phyloP scores from a whole-genome alignment of 2,113 vertebrate species.

The Microcebus ravelobensis region DNA sequence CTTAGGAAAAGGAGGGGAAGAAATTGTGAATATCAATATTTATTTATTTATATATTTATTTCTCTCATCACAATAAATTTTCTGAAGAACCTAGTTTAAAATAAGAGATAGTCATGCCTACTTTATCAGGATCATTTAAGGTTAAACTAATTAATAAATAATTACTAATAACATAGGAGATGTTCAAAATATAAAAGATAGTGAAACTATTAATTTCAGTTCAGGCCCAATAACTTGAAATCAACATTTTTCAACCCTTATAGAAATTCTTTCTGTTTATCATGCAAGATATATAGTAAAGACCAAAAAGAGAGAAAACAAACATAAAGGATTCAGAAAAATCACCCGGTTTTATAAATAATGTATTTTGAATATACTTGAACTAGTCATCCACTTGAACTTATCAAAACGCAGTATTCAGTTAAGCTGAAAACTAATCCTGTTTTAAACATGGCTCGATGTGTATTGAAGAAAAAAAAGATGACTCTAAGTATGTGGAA shows the following conservation, averaged over 20 bases:
- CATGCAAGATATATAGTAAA: not conserved
- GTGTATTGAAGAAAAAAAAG: slow-evolving; percentile 48
- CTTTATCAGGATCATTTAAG: not conserved
- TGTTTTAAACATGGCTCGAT: slow-evolving; percentile 45
- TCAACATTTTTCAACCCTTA: not conserved
- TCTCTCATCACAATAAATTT: not conserved
- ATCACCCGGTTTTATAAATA: slow-evolving; percentile 63
- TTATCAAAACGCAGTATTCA: slow-evolving; percentile 59
- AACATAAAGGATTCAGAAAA: slow-evolving; percentile 29
- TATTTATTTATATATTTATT: not conserved
- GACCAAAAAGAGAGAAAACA: slow-evolving; percentile 39
- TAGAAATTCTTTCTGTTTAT: not conserved
- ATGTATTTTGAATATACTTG: slow-evolving; percentile 58
- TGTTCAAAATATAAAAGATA: not conserved
- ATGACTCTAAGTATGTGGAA: slow-evolving; percentile 27
- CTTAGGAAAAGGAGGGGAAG: not conserved
- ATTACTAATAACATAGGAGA: not conserved
- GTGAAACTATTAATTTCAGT: slow-evolving; percentile 32
- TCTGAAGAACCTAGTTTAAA: slow-evolving; percentile 32
- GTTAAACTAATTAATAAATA: not conserved
- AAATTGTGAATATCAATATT: not conserved
- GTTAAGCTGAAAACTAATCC: slow-evolving; percentile 62
- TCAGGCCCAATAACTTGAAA: slow-evolving; percentile 8
- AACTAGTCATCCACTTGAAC: slow-evolving; percentile 63
- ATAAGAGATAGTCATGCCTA: not conserved